Evolutionary conservation across 2,113 vertebrate species (phyloP), one percentile per base, ranked within the genome.

Genomic region (Pterocles gutturalis): DNA sequence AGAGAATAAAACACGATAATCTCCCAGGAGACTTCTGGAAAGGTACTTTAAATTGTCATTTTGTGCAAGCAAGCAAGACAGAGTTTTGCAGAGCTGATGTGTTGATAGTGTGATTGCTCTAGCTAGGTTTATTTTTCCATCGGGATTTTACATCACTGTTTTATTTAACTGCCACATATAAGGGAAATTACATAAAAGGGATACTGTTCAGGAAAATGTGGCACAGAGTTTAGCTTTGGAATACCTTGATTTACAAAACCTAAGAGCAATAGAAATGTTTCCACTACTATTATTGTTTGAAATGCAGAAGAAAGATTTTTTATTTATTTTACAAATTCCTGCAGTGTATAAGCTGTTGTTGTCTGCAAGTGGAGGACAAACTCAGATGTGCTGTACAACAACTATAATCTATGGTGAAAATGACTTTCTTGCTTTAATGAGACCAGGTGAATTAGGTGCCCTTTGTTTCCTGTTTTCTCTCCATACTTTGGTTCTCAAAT

Each of bases 1-100:
- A 70, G 43, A 93, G 70, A 96, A 86, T 55, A 94, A 94, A 91
- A 81, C 85, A 58, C 1, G 5, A 64, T 96, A 94, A 95, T 73
- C 80, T 92, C 87, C 72, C 64, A 54, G 31, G 76, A 96, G 79
- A 72, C 76, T 77, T 79, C 61, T 82, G 91, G 61, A 92, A 96
- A 96, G 36, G 64, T 95, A 93, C n/a, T 96, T 96, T 73, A 89
- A 95, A 93, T 77, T 85, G 62, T 83, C 33, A 67, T 96, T 97
- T 93, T 90, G 76, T 94, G 83, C 69, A 91, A 83, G 92, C 77
- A 87, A 79, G 76, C 76, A 93, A 31, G 62, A 53, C 46, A 45
- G 81, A 92, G 33, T 94, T 89, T 93, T 93, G 60, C 67, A 94
- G 46, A 92, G 84, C 71, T 86, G 64, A 75, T 78, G 64, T 71